phyloP scores from a whole-genome alignment of 2,113 vertebrate genomes.

The Polyodon spathula region DNA sequence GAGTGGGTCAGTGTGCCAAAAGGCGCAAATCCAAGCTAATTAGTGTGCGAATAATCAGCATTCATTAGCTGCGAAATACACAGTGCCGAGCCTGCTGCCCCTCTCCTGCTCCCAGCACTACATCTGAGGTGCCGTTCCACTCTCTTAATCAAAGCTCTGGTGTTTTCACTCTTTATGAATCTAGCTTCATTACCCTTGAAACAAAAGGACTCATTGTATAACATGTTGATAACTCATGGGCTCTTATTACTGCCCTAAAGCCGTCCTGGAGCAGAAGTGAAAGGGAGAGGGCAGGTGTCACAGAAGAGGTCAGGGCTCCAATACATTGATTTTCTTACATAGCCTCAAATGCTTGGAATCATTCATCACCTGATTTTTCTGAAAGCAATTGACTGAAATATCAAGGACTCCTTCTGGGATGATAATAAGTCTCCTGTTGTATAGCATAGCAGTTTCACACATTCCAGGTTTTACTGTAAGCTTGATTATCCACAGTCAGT shows the following conservation, averaged over 20 bases:
- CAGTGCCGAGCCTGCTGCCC: neutral
- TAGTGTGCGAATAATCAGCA: neutral
- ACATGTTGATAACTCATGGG: neutral
- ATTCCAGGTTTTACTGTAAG: too few relatives aligned
- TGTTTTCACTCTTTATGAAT: slow-evolving; percentile 6
- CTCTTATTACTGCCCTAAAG: neutral
- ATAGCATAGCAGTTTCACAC: too few relatives aligned
- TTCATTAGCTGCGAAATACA: slow-evolving; percentile 5
- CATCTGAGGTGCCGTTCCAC: neutral
- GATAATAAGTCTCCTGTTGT: too few relatives aligned
- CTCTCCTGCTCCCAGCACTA: neutral
- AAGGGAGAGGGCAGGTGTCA: neutral
- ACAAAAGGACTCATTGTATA: slow-evolving; percentile 13
- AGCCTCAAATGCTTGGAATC: too few relatives aligned
- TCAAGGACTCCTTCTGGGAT: too few relatives aligned
- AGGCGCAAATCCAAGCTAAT: neutral
- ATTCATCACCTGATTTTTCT: too few relatives aligned
- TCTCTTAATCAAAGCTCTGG: slow-evolving; percentile 5
- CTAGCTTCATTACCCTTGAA: slow-evolving; percentile 10
- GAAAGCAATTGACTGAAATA: too few relatives aligned
- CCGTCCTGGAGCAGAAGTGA: neutral
- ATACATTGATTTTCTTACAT: too few relatives aligned
- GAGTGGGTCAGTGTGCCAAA: neutral
- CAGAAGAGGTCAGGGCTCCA: neutral
- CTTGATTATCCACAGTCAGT: too few relatives aligned